A percentile compares a stretch with the other conserved stretches of the same genome.
These are phyloP conservation scores for Manis crassicaudata DNA, from an alignment of 2,797 vertebrate genomes.

Conservation along the genomic window DNA sequence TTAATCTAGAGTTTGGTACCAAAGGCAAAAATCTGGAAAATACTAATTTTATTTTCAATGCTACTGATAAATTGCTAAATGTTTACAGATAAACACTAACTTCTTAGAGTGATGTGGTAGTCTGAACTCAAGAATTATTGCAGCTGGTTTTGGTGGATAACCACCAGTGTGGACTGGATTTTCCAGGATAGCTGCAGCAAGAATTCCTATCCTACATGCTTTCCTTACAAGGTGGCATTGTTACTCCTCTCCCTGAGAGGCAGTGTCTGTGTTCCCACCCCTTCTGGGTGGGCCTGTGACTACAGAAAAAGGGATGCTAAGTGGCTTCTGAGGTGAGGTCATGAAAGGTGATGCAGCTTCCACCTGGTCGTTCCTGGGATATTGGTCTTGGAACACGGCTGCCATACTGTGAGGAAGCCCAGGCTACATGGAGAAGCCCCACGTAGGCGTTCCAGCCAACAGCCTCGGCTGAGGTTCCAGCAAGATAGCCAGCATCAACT, in stretches of 20 bases:
- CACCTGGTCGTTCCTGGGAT: background rate
- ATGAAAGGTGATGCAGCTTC: background rate
- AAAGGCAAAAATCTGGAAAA: background rate
- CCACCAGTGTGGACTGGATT: background rate
- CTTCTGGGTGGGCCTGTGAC: background rate
- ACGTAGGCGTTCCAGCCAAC: too few relatives aligned
- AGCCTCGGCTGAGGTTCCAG: background rate
- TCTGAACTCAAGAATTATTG: background rate
- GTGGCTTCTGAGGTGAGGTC: background rate
- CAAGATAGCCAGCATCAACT: background rate
- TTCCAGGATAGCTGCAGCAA: background rate
- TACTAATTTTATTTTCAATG: background rate
- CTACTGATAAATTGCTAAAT: background rate
- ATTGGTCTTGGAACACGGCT: background rate
- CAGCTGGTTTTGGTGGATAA: background rate
- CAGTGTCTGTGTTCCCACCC: background rate
- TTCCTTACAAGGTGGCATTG: background rate
- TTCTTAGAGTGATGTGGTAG: background rate
- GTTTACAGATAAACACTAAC: background rate
- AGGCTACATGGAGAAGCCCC: background rate
- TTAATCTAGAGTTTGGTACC: background rate
- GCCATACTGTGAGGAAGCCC: background rate
- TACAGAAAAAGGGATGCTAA: background rate
- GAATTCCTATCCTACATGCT: background rate
- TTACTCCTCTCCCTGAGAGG: background rate